These are phyloP conservation scores for Chaetura pelagica DNA, from an alignment of 2,113 vertebrate species.

Conservation along the genomic window DNA sequence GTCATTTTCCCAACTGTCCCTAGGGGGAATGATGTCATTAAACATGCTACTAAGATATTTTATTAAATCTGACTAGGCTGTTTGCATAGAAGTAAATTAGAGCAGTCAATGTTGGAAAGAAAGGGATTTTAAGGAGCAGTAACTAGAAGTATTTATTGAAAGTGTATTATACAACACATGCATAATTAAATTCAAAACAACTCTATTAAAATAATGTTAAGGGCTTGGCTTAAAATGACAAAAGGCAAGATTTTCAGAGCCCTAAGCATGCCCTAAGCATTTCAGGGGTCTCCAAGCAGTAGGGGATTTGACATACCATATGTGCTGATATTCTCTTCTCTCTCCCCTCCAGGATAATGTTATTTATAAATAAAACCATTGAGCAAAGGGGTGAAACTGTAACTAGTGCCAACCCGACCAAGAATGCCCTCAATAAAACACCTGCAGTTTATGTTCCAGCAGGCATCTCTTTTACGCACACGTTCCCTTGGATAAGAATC, in stretches of 20 bases:
- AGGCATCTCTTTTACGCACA: not conserved
- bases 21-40: constrained; percentile 79
- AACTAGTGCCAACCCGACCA: not conserved
- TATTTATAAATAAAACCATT: constrained; percentile 65
- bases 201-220: constrained; percentile 54
- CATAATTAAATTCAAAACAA: constrained; percentile 49
- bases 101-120: constrained; percentile 65
- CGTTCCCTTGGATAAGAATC: not conserved
- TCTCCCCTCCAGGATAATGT: constrained; percentile 50
- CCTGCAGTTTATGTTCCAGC: constrained; percentile 33
- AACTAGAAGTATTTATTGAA: constrained; percentile 35
- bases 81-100: constrained; percentile 76
- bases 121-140: constrained; percentile 56
- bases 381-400: constrained; percentile 24
- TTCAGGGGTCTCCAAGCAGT: constrained; percentile 37
- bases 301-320: constrained; percentile 61
- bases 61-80: constrained; percentile 73
- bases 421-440: constrained; percentile 51
- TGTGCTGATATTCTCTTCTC: constrained; percentile 44
- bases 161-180: not conserved
- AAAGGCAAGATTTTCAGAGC: not conserved
- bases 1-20: constrained; percentile 65
- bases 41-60: constrained; percentile 70
- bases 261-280: not conserved
- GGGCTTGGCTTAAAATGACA: not conserved